phyloP scores from a whole-genome alignment of 2,888 invertebrate species.

The Perithous albicinctus region DNA sequence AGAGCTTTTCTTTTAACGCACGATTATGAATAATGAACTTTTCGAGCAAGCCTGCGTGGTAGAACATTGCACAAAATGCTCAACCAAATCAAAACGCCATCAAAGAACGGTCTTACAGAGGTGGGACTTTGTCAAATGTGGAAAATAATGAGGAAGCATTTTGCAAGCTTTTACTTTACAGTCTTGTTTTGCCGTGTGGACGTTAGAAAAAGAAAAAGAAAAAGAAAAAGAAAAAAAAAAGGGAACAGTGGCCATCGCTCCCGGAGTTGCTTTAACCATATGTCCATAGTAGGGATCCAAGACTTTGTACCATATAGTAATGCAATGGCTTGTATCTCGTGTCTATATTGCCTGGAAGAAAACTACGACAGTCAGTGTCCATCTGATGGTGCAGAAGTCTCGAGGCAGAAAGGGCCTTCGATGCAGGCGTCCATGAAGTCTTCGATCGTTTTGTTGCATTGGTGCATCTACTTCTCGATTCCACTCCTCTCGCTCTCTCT shows the following conservation, averaged over 20 bases:
- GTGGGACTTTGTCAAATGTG: too few relatives aligned
- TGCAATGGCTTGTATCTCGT: slow-evolving; percentile 8
- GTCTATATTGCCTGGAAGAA: slow-evolving; percentile 12
- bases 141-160: too few relatives aligned
- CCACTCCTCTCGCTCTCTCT: not conserved
- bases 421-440: slow-evolving; percentile 55
- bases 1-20: too few relatives aligned
- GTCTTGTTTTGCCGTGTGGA: too few relatives aligned
- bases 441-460: slow-evolving; percentile 18
- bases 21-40: too few relatives aligned
- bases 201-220: too few relatives aligned
- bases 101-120: too few relatives aligned
- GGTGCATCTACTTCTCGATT: slow-evolving; percentile 15
- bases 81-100: too few relatives aligned
- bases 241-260: not conserved
- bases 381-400: slow-evolving; percentile 9
- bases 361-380: slow-evolving; percentile 12
- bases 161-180: too few relatives aligned
- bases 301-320: slow-evolving; percentile 1
- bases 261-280: not conserved
- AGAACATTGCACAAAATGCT: too few relatives aligned
- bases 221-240: too few relatives aligned
- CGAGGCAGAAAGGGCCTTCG: slow-evolving; percentile 7
- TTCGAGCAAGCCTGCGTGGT: too few relatives aligned
- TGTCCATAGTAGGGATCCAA: not conserved